These are phyloP conservation scores for Nephila pilipes DNA, from an alignment of 1,140 invertebrate genomes.

Conservation along the genomic window DNA sequence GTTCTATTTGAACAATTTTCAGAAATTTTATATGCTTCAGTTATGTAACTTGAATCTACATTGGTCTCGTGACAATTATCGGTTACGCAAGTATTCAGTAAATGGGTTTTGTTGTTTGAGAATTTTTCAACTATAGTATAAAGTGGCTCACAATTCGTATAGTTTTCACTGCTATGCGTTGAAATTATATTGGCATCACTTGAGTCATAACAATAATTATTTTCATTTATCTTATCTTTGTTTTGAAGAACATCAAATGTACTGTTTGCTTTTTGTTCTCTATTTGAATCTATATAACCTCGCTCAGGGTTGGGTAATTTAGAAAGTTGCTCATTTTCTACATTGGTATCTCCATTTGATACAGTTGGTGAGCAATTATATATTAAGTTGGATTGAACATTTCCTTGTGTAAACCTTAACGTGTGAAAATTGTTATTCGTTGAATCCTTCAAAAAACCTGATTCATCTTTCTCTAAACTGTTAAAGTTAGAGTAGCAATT, in stretches of 20 bases:
- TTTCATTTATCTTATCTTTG: background rate
- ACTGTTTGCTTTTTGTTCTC: background rate
- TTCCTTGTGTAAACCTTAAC: background rate
- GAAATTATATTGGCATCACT: background rate
- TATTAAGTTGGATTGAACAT: background rate
- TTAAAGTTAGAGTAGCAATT: background rate
- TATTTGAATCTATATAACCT: background rate
- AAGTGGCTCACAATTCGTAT: background rate
- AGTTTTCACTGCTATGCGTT: background rate
- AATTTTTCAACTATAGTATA: slow-evolving; percentile 14
- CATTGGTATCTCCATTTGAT: background rate
- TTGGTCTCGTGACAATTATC: background rate
- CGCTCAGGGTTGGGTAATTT: background rate
- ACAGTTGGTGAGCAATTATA: background rate
- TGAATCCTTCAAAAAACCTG: background rate
- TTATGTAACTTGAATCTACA: background rate
- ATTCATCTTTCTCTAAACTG: background rate
- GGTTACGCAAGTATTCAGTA: background rate
- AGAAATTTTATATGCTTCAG: background rate
- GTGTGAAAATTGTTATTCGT: background rate
- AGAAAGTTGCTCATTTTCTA: background rate
- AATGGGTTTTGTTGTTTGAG: background rate
- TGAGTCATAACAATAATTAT: background rate
- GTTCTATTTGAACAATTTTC: slow-evolving; percentile 7
- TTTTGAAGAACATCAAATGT: background rate